Evolutionary conservation across 2,113 vertebrate genomes (phyloP).

Genomic region (Cottus gobio): DNA sequence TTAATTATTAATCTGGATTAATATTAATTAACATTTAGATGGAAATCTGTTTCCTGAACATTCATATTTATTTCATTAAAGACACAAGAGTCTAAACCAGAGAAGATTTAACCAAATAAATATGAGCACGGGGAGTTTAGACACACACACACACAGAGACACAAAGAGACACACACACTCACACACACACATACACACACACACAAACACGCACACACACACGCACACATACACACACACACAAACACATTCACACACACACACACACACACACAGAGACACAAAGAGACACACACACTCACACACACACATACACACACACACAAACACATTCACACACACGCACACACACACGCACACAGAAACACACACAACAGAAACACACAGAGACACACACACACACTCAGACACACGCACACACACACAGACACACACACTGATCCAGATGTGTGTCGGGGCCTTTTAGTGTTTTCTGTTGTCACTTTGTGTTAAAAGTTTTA

Average conservation of each 20-base stretch:
- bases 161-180: neutral
- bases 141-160: neutral
- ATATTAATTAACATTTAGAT: constrained; percentile 11
- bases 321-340: neutral
- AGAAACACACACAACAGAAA: neutral
- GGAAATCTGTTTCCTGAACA: constrained; percentile 17
- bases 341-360: neutral
- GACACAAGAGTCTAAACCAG: constrained; percentile 13
- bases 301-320: neutral
- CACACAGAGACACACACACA: constrained; percentile 1
- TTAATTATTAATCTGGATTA: too few species aligned
- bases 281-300: neutral
- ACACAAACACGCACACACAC: neutral
- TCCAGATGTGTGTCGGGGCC: neutral
- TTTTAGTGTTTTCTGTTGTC: neutral
- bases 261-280: neutral
- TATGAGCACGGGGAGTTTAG: constrained; percentile 2
- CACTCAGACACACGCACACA: neutral
- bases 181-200: neutral
- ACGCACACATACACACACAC: neutral
- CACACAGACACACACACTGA: neutral
- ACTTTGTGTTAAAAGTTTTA: constrained; percentile 53
- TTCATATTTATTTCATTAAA: constrained; percentile 57
- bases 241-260: neutral
- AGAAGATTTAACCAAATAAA: constrained; percentile 40